Conservation (phyloP, 2,113 vertebrate species). For the Lagopus muta region DNA sequence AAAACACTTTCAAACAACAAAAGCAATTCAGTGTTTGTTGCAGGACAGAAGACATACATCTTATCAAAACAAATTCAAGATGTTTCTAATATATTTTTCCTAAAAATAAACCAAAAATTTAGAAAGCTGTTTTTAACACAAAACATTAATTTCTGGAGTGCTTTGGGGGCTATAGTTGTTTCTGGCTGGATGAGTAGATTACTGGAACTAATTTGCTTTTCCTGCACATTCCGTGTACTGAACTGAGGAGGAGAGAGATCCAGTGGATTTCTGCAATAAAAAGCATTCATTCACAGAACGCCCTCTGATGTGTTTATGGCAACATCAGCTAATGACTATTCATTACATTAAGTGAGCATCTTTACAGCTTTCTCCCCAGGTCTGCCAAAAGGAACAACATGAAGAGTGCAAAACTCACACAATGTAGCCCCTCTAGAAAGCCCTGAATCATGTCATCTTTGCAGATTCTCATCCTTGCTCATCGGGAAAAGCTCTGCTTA, state of each 20-base stretch:
- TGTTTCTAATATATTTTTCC: not conserved
- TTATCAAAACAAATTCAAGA: not conserved
- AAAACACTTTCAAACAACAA: not conserved
- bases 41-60: not conserved
- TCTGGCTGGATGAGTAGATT: not conserved
- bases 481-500: not conserved
- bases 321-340: conserved; percentile 20
- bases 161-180: not conserved
- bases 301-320: not conserved
- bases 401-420: not conserved
- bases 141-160: not conserved
- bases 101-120: not conserved
- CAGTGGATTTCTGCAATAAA: not conserved
- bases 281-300: not conserved
- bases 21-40: not conserved
- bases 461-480: not conserved
- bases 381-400: not conserved
- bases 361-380: not conserved
- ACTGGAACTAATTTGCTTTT: conserved; percentile 16
- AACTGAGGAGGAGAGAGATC: not conserved
- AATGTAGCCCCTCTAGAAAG: not conserved
- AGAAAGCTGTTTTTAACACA: not conserved
- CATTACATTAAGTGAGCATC: not conserved
- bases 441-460: not conserved
- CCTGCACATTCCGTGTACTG: not conserved